Base-by-base conservation (phyloP, 2,797 vertebrate species). In the Channa striata region DNA sequence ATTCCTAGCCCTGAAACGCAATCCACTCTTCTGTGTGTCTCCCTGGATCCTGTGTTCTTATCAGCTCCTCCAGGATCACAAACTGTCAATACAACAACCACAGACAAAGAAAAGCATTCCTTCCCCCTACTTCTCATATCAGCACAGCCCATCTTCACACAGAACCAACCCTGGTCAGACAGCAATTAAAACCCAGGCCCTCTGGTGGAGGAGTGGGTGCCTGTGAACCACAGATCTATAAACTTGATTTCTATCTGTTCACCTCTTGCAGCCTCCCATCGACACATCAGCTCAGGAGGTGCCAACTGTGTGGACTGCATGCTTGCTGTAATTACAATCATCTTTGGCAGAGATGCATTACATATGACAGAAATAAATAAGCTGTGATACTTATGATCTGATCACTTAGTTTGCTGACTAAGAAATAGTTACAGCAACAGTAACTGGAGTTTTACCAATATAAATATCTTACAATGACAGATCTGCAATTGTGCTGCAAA, bases 61-160 rank as follows among this genome's bases (percentile, higher is more conserved):
- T 93, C 91, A 88, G 85, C 85, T 83, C 64, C 85, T 89, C 81
- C 86, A 83, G 90, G 81, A 89, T 80, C 85, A 88, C 77, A 78
- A 83, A 63, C 74, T 87, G 91, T 92, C 92, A 90, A 93, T 94
- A 93, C 87, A 90, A 90, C 91, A 86, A 91, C 92, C 91, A 81
- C 88, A 89, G 82, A 87, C 88, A 88, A 81, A 83, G 74, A 84
- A 88, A 88, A 82, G 63, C 74, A 33, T 59, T 57, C 74, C 74
- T 46, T 39, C 59, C 78, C 59, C 59, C 61, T 20, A 1, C 71
- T 62, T n/a, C 80, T 84, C 52, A 0, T 89, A 90, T 91, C 89
- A 87, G 44, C 12, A 21, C 10, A 16, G 23, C 68, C 77, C 68
- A 91, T 91, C 91, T 91, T 82, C 79, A 80, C 89, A 81, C 83